Evolutionary conservation across 2,113 vertebrate species (phyloP).

Genomic region (Oncorhynchus gorbuscha): DNA sequence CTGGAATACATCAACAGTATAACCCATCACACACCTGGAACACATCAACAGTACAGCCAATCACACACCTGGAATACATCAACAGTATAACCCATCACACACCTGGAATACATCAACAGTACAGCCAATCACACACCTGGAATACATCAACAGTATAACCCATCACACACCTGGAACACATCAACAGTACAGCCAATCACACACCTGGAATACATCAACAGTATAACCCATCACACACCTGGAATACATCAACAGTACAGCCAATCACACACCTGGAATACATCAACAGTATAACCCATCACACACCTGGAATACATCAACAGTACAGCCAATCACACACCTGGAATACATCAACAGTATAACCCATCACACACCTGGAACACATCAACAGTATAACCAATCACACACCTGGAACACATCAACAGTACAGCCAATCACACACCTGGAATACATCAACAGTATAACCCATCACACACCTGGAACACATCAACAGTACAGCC

Average conservation of each 20-base stretch:
- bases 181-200: too few relatives aligned
- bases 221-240: slow-evolving; percentile 65
- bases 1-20: slow-evolving; percentile 70
- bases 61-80: slow-evolving; percentile 71
- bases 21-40: slow-evolving; percentile 94
- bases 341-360: slow-evolving; percentile 54
- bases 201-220: slow-evolving; percentile 71
- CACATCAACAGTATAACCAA: background rate
- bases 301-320: slow-evolving; percentile 80
- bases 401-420: slow-evolving; percentile 71
- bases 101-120: slow-evolving; percentile 64
- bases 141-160: too few relatives aligned
- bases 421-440: background rate
- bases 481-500: too few relatives aligned
- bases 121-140: slow-evolving; percentile 63
- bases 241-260: too few relatives aligned
- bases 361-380: slow-evolving; percentile 84
- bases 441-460: slow-evolving; percentile 64
- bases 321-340: slow-evolving; percentile 54
- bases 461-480: slow-evolving; percentile 64
- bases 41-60: background rate
- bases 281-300: slow-evolving; percentile 84
- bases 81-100: background rate
- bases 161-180: background rate
- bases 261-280: slow-evolving; percentile 64